Evolutionary conservation across 2,113 vertebrate genomes (phyloP).

Genomic region (Ramphastos sulfuratus): DNA sequence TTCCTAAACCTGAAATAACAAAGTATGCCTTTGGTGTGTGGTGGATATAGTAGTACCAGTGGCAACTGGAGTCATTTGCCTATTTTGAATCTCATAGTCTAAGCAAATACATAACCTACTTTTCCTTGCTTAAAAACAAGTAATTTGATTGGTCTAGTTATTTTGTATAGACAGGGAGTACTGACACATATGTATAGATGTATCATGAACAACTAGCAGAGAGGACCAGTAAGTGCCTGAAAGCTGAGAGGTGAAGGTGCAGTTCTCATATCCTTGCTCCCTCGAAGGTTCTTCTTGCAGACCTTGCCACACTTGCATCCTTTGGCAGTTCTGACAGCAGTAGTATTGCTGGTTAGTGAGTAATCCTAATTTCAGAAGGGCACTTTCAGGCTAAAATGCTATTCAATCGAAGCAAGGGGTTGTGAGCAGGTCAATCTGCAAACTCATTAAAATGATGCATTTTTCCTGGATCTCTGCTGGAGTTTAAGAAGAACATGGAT

Average conservation of each 20-base stretch:
- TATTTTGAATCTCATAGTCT: neutral
- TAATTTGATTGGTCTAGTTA: neutral
- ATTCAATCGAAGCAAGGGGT: neutral
- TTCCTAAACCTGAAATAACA: neutral
- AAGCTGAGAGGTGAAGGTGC: neutral
- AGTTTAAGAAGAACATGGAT: neutral
- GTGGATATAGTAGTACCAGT: neutral
- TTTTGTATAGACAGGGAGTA: neutral
- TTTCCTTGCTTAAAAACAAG: neutral
- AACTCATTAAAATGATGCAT: neutral
- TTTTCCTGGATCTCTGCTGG: neutral
- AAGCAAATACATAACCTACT: neutral
- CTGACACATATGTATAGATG: neutral
- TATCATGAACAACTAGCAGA: neutral
- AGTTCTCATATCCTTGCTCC: neutral
- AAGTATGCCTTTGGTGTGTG: neutral
- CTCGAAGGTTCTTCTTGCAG: neutral
- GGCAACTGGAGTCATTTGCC: neutral
- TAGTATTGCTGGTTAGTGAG: neutral
- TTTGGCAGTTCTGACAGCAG: neutral
- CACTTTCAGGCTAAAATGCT: neutral
- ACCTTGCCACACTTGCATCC: neutral
- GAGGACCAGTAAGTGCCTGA: neutral
- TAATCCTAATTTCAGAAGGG: neutral
- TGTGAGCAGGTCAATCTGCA: neutral